A percentile compares a stretch with the other conserved stretches of the same genome.
Evolutionary conservation across 2,797 vertebrate species (phyloP).

Genomic region (Dipus sagitta): DNA sequence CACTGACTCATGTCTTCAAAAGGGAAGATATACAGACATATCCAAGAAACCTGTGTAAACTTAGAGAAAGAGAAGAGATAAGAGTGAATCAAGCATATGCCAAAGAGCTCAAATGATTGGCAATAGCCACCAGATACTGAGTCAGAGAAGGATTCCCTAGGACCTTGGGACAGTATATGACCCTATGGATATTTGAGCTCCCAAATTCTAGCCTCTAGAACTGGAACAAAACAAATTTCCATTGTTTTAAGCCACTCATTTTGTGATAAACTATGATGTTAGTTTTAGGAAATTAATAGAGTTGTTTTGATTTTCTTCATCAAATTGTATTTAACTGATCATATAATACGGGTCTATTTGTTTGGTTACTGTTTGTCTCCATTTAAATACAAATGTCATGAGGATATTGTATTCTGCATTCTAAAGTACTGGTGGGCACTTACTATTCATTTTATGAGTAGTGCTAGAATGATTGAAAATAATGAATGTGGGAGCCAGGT

Average conservation of each 20-base stretch:
- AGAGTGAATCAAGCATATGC: background rate
- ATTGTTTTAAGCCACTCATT: background rate
- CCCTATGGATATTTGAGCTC: background rate
- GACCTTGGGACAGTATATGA: background rate
- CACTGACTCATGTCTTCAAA: background rate
- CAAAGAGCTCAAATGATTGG: background rate
- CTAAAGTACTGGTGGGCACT: background rate
- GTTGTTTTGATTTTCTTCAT: background rate
- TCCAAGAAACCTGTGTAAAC: background rate
- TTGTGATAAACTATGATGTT: background rate
- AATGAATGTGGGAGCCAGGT: background rate
- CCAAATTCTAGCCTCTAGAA: background rate
- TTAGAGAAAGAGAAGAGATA: background rate
- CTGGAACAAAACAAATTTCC: background rate
- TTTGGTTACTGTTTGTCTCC: background rate
- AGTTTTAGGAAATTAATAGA: background rate
- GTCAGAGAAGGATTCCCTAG: background rate
- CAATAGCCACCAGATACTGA: background rate
- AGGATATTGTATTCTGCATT: background rate
- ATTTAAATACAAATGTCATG: slow-evolving; percentile 21
- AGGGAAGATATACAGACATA: background rate
- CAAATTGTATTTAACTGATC: slow-evolving; percentile 7
- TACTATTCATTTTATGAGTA: slow-evolving; percentile 3
- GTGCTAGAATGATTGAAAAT: background rate
- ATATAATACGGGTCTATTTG: background rate